Base-by-base conservation (phyloP, 2,113 vertebrate species). In the Pachycephala philippinensis region DNA sequence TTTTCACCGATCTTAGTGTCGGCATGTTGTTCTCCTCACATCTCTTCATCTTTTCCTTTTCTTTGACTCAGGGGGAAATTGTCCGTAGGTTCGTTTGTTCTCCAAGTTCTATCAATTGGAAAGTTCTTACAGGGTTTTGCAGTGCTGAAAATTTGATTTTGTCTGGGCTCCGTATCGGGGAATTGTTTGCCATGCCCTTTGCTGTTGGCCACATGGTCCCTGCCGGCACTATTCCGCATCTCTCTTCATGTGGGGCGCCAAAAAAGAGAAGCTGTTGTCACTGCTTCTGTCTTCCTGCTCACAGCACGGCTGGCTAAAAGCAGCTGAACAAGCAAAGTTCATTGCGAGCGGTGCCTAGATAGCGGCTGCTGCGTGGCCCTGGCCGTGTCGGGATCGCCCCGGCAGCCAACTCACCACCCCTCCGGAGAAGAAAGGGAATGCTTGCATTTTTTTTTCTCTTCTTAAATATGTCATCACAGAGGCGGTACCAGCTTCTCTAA, bases 311-410 rank as follows among this genome's bases (percentile, higher is more conserved):
- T 37, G 57, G 57, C n/a, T 59, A 12, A 37, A 26, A 59, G 57
- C 10, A 5, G 23, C 23, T 59, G 26, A 37, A 26, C 57, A 26
- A 37, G n/a, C 10, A 37, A 17, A 59, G n/a, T 59, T 37, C 57
- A 37, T 37, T 26, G n/a, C 6, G 23, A 59, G n/a, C 56, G 4
- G 15, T 35, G n/a, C 56, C n/a, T 7, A 26, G n/a, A 59, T 11
- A 59, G 57, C 10, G 7, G n/a, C n/a, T 2, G 7, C n/a, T 1
- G 4, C 3, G 5, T 24, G 56, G 21, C 33, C 33, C 33, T 2
- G 4, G n/a, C n/a, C 14, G 10, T 6, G 2, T 33, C 14, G 2
- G 14, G n/a, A 59, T 59, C 2, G 3, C 33, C n/a, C n/a, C 1
- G 4, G 56, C 9, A 1, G 56, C 56, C 2, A 4, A 22, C n/a